These are phyloP conservation scores for Coelopa frigida DNA, from an alignment of 1,140 invertebrate species.

Conservation along the genomic window DNA sequence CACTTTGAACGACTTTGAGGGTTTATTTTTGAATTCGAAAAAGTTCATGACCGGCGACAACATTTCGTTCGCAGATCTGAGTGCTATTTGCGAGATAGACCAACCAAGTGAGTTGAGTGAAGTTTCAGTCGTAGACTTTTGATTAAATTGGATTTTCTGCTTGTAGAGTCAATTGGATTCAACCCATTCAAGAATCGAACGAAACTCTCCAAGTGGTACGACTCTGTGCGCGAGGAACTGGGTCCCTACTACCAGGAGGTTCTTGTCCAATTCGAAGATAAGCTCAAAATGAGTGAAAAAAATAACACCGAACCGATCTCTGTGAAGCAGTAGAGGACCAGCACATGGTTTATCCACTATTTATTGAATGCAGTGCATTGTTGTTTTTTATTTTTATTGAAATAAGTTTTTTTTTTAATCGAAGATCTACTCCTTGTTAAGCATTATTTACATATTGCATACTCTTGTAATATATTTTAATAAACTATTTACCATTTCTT, in stretches of 20 bases:
- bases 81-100: conserved; percentile 74
- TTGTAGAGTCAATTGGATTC: conserved; percentile 53
- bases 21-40: conserved; percentile 54
- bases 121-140: neutral
- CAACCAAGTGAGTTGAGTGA: conserved; percentile 56
- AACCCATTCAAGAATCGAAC: conserved; percentile 52
- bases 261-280: conserved; percentile 28
- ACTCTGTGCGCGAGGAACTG: conserved; percentile 51
- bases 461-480: too few species aligned
- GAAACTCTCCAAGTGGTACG: conserved; percentile 55
- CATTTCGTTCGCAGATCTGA: conserved; percentile 66
- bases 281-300: conserved; percentile 27
- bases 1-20: conserved; percentile 54
- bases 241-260: conserved; percentile 44
- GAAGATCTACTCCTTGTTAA: too few species aligned
- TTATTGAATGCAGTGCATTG: too few species aligned
- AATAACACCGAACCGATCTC: conserved; percentile 17
- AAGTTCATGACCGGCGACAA: conserved; percentile 64
- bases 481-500: too few species aligned
- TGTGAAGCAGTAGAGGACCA: conserved; percentile 12
- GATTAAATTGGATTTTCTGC: neutral
- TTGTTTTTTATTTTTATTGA: too few species aligned
- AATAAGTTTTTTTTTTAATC: too few species aligned
- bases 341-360: neutral
- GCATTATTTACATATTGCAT: too few species aligned